Conservation (phyloP, 2,888 invertebrate species). For the Fabriciana adippe region DNA sequence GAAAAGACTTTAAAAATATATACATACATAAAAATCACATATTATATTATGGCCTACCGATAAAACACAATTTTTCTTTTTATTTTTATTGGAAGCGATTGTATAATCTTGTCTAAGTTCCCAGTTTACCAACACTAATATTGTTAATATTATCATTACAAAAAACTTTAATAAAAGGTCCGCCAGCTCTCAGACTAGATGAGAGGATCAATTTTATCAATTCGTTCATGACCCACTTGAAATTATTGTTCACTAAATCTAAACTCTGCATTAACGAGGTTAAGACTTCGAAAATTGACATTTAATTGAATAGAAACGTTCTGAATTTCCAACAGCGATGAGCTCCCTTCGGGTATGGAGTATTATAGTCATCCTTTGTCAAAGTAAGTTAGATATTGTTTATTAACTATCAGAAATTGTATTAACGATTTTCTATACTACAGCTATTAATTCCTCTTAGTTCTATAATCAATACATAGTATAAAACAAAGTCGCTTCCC, state of each 20-base stretch:
- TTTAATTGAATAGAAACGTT: constrained; percentile 40
- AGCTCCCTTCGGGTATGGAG: constrained; percentile 61
- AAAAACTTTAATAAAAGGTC: not conserved
- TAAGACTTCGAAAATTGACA: constrained; percentile 38
- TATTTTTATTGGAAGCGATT: too few species aligned
- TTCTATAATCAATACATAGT: too few species aligned
- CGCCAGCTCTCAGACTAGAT: not conserved
- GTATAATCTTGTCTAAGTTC: too few species aligned
- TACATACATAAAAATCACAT: too few species aligned
- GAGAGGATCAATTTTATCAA: not conserved
- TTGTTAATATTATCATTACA: too few species aligned
- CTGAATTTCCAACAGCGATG: constrained; percentile 50
- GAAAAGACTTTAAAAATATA: too few species aligned
- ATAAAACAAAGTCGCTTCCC: too few species aligned
- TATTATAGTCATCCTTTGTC: constrained; percentile 57
- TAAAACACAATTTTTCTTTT: too few species aligned
- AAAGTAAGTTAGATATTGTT: constrained; percentile 57
- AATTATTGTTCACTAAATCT: constrained; percentile 54
- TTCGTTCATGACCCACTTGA: constrained; percentile 57
- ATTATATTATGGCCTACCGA: too few species aligned
- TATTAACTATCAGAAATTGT: constrained; percentile 3
- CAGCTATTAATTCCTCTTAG: not conserved
- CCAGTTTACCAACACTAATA: too few species aligned
- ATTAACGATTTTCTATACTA: not conserved
- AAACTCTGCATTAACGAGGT: constrained; percentile 40